A percentile compares a stretch with the other conserved stretches of the same genome.
phyloP scores from a whole-genome alignment of 2,113 vertebrate genomes.

The Ceratotherium simum region DNA sequence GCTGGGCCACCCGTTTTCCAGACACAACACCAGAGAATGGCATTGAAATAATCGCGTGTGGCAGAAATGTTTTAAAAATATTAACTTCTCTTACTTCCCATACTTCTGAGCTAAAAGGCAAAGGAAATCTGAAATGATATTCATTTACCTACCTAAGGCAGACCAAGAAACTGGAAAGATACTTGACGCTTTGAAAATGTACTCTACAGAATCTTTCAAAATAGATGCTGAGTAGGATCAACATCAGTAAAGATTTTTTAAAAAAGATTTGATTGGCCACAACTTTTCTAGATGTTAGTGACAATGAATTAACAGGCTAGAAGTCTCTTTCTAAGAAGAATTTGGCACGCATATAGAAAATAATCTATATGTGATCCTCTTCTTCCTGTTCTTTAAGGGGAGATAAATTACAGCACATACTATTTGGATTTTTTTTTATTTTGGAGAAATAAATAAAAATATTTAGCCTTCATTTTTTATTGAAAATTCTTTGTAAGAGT shows the following conservation, averaged over 20 bases:
- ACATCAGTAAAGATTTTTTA: neutral
- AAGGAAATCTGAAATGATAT: constrained; percentile 58
- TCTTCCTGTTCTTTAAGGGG: constrained; percentile 28
- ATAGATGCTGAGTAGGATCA: constrained; percentile 31
- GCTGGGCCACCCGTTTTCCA: constrained; percentile 20
- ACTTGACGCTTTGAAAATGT: constrained; percentile 37
- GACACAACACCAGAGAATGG: constrained; percentile 15
- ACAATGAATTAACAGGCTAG: constrained; percentile 44
- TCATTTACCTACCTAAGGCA: constrained; percentile 37
- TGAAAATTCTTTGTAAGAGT: constrained; percentile 43
- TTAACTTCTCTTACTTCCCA: neutral
- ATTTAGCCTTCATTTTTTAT: neutral
- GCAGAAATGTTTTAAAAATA: constrained; percentile 48
- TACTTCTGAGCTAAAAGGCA: neutral
- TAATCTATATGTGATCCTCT: constrained; percentile 31
- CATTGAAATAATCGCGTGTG: neutral
- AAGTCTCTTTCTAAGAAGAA: constrained; percentile 19
- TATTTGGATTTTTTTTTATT: constrained; percentile 10
- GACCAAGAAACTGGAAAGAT: constrained; percentile 15
- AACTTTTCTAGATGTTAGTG: constrained; percentile 7
- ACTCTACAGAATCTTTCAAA: constrained; percentile 57
- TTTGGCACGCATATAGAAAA: neutral
- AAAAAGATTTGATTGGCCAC: constrained; percentile 30
- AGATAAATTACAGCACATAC: constrained; percentile 24
- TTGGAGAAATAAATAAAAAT: constrained; percentile 46